A percentile compares a stretch with the other conserved stretches of the same genome.
Conservation (phyloP, 92 coral and sea anemone species). For the Epizoanthus illoricatus region DNA sequence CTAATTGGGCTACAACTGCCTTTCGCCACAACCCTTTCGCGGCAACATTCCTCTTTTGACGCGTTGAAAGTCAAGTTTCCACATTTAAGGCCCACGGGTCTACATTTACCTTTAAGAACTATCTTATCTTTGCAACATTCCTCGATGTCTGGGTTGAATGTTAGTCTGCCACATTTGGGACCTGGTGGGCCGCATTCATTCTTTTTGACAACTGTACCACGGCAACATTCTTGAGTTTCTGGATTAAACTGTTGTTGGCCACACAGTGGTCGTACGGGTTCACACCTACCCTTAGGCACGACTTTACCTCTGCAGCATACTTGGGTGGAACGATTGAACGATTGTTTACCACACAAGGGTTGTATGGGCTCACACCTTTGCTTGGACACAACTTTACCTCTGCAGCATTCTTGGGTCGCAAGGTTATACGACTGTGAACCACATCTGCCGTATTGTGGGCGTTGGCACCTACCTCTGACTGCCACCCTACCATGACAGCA, state of each 20-base stretch:
- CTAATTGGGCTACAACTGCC: not conserved
- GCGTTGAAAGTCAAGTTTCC: conserved; percentile 19
- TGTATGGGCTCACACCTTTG: not conserved
- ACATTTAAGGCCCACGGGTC: conserved; percentile 5
- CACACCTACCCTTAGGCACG: conserved; percentile 1
- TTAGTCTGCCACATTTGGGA: not conserved
- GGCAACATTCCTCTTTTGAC: conserved; percentile 31
- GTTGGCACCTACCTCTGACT: not conserved
- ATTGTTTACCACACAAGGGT: not conserved
- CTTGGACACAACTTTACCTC: not conserved
- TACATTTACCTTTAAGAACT: conserved; percentile 10
- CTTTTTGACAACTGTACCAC: not conserved
- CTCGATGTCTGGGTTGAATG: not conserved
- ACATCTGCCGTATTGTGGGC: not conserved
- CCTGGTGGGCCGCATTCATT: not conserved
- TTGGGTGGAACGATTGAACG: not conserved
- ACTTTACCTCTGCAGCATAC: conserved; percentile 13
- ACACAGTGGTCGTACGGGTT: not conserved
- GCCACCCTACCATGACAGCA: conserved; percentile 15
- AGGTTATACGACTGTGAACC: not conserved
- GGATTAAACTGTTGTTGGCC: not conserved
- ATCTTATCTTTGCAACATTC: conserved; percentile 16
- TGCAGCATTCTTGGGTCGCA: conserved; percentile 1
- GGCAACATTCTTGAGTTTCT: not conserved
- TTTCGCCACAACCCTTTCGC: conserved; percentile 5